A percentile compares a stretch with the other conserved stretches of the same genome.
phyloP scores from a whole-genome alignment of 2,888 invertebrate species.

The Sphaeridia pumilis region DNA sequence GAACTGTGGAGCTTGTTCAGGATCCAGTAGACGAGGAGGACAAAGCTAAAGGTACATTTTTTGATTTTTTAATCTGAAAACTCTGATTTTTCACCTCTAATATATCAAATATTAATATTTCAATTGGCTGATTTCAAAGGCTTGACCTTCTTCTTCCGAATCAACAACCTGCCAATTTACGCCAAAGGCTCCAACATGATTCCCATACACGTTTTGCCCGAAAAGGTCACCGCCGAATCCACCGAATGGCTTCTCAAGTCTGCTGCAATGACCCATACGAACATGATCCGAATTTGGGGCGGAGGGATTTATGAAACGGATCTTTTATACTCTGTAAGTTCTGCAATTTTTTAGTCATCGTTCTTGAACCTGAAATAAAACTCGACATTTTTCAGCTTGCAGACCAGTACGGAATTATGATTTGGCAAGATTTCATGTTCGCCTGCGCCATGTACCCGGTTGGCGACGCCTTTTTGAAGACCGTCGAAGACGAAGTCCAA shows the following conservation, averaged over 20 bases:
- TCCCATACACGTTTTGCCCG: constrained; percentile 43
- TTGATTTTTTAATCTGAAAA: background rate
- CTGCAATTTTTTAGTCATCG: too few species aligned
- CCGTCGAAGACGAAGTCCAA: constrained; percentile 42
- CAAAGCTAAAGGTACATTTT: constrained; percentile 7
- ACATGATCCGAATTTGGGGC: constrained; percentile 48
- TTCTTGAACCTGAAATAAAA: background rate
- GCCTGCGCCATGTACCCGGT: constrained; percentile 48
- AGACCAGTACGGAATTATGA: constrained; percentile 45
- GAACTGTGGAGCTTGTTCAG: constrained; percentile 72
- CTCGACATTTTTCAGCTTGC: constrained; percentile 37
- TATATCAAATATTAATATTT: too few species aligned
- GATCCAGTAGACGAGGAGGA: constrained; percentile 43
- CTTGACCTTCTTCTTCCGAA: constrained; percentile 44
- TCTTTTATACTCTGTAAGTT: constrained; percentile 42
- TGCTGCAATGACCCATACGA: constrained; percentile 44
- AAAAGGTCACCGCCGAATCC: constrained; percentile 39
- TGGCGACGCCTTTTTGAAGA: constrained; percentile 40
- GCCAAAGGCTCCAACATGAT: constrained; percentile 48
- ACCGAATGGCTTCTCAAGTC: constrained; percentile 40
- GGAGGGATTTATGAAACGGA: constrained; percentile 46
- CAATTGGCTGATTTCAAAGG: too few species aligned
- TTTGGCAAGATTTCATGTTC: constrained; percentile 52
- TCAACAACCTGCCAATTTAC: constrained; percentile 45
- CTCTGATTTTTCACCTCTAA: too few species aligned